Conservation (phyloP, 2,888 invertebrate species). For the Cecidostiba fungosa region DNA sequence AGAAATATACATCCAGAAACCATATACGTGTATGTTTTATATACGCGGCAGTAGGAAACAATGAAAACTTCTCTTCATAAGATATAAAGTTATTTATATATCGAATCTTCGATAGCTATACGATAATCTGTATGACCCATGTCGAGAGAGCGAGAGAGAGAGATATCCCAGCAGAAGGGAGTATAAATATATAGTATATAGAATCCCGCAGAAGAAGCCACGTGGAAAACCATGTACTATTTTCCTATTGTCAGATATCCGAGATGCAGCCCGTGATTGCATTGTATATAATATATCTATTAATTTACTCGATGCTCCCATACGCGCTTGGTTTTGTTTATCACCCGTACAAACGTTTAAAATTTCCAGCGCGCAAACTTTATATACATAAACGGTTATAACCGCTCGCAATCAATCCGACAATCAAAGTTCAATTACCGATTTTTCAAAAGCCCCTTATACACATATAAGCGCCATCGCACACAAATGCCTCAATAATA, state of each 20-base stretch:
- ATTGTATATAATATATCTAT: constrained; percentile 15
- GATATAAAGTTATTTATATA: constrained; percentile 12
- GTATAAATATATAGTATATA: not conserved
- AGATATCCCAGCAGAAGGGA: constrained; percentile 8
- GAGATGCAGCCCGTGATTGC: not conserved
- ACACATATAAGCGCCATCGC: not conserved
- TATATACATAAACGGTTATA: not conserved
- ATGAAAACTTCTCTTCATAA: constrained; percentile 20
- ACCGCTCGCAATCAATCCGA: not conserved
- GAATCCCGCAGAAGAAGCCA: not conserved
- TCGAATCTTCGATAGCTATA: constrained; percentile 35
- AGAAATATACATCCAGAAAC: not conserved
- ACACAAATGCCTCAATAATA: not conserved
- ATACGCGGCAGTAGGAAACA: constrained; percentile 18
- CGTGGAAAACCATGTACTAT: not conserved
- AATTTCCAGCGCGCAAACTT: not conserved
- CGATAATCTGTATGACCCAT: constrained; percentile 35
- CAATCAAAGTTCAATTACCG: constrained; percentile 5
- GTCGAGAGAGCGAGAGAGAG: not conserved
- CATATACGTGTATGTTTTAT: not conserved
- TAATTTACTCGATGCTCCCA: constrained; percentile 14
- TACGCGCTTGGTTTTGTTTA: not conserved
- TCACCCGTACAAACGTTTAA: not conserved
- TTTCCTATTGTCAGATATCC: constrained; percentile 4
- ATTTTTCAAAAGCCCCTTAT: not conserved